phyloP scores from a whole-genome alignment of 2,113 vertebrate species.

The Notarius lentiginosus region DNA sequence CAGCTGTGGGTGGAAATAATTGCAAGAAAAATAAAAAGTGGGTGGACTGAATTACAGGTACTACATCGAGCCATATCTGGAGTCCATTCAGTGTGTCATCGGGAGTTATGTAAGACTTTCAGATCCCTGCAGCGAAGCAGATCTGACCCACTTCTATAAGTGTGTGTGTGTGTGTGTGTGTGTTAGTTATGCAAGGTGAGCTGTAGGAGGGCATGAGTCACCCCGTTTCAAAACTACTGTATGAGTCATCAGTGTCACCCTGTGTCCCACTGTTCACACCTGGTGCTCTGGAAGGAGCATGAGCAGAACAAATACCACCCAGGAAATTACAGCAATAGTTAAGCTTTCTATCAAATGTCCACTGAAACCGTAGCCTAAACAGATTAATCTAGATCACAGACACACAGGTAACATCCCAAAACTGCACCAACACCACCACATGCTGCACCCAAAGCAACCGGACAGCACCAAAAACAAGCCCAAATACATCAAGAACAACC shows the following conservation, averaged over 20 bases:
- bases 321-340: not conserved
- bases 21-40: not conserved
- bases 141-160: conserved; percentile 49
- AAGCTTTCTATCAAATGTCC: not conserved
- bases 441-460: not conserved
- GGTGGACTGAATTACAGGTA: not conserved
- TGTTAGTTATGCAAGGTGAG: conserved; percentile 57
- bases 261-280: conserved; percentile 39
- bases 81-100: not conserved
- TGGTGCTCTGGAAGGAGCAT: not conserved
- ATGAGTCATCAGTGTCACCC: conserved; percentile 59
- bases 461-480: not conserved
- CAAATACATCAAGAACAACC: not conserved
- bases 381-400: not conserved
- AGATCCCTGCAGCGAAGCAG: not conserved
- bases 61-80: not conserved
- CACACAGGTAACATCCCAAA: not conserved
- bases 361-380: not conserved
- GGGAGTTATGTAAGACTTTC: conserved; percentile 19
- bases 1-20: not conserved
- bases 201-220: conserved; percentile 60
- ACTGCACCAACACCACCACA: not conserved
- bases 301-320: not conserved
- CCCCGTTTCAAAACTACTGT: conserved; percentile 47
- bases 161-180: conserved; percentile 39